A percentile compares a stretch with the other conserved stretches of the same genome.
Conservation (phyloP, 1,140 invertebrate genomes). For the Caenorhabditis elegans region WBcel235 BX284604.4:11267001-11267500, state of each 20-base stretch:
- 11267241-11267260: constrained; percentile 27
- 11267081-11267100: background rate
- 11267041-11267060: too few species aligned
- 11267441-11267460: too few species aligned
- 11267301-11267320: background rate
- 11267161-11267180: background rate
- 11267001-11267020: too few species aligned
- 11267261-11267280: constrained; percentile 28
- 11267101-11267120: background rate
- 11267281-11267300: background rate
- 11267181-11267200: constrained; percentile 26
- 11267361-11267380: constrained; percentile 11
- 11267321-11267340: constrained; percentile 3
- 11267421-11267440: background rate
- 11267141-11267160: background rate
- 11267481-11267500: background rate
- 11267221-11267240: background rate
- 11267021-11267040: too few species aligned
- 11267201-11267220: constrained; percentile 5
- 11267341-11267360: constrained; percentile 36
- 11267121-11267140: constrained; percentile 26
- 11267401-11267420: background rate
- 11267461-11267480: background rate
- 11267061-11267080: too few species aligned
- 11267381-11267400: constrained; percentile 22